Conservation (phyloP, 1,140 invertebrate genomes). For the Tribolium madens region DNA sequence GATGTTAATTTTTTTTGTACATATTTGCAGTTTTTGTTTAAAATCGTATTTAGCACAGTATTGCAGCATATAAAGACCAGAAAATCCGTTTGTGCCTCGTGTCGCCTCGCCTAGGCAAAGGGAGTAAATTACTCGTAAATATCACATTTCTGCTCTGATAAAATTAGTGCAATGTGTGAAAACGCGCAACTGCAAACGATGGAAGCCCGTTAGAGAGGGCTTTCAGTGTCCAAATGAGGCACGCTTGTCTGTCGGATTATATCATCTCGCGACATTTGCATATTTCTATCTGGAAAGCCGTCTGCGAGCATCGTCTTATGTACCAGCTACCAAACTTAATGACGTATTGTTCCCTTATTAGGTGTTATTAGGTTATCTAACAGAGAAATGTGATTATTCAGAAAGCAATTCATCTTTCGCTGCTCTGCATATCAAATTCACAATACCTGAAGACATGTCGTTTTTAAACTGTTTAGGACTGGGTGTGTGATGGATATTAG, state of each 20-base stretch:
- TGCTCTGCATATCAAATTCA: neutral
- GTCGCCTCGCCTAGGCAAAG: conserved; percentile 5
- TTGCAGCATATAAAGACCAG: neutral
- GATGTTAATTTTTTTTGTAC: no score
- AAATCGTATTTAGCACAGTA: no score
- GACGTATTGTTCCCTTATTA: conserved; percentile 56
- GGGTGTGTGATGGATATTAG: conserved; percentile 14
- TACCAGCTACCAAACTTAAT: conserved; percentile 54
- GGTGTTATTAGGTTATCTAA: conserved; percentile 54
- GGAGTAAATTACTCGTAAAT: conserved; percentile 50
- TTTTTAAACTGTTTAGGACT: conserved; percentile 11
- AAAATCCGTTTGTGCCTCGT: conserved; percentile 12
- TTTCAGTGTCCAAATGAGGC: conserved; percentile 55
- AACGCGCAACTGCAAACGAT: conserved; percentile 41
- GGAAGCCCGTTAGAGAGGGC: conserved; percentile 24
- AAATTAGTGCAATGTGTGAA: conserved; percentile 52
- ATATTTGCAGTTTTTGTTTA: no score
- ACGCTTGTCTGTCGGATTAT: conserved; percentile 53
- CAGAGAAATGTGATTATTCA: conserved; percentile 50
- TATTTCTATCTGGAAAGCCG: conserved; percentile 50
- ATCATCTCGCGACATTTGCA: conserved; percentile 52
- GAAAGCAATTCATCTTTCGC: conserved; percentile 50
- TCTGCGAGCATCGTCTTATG: conserved; percentile 49
- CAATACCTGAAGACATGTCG: conserved; percentile 8
- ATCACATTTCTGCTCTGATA: conserved; percentile 50